A percentile compares a stretch with the other conserved stretches of the same genome.
Conservation (phyloP, 2,113 vertebrate species). For the Chlorodrepanis virens region DNA sequence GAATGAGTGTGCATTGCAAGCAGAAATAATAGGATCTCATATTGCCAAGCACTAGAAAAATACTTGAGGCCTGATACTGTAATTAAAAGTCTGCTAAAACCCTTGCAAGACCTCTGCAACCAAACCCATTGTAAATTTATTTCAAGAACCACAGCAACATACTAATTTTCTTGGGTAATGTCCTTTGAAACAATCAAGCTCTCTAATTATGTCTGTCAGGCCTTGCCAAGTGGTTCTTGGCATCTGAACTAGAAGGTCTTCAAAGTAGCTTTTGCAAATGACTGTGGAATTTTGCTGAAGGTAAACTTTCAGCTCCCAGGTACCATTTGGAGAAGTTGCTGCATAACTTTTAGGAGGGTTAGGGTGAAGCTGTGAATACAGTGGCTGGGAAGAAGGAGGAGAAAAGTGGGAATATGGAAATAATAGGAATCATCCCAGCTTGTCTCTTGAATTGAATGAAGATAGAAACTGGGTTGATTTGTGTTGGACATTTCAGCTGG, state of each 20-base stretch:
- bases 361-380: not conserved
- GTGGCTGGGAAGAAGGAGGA: not conserved
- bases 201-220: constrained; percentile 22
- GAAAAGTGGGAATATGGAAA: not conserved
- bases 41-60: constrained; percentile 40
- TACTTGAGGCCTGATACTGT: not conserved
- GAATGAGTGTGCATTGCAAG: not conserved
- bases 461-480: not conserved
- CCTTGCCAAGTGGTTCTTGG: constrained; percentile 5
- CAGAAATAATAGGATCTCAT: constrained; percentile 5
- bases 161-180: constrained; percentile 28
- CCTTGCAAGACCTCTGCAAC: constrained; percentile 27
- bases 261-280: not conserved
- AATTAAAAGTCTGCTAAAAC: constrained; percentile 41
- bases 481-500: not conserved
- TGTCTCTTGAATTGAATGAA: not conserved
- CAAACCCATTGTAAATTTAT: constrained; percentile 13
- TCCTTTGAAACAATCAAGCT: constrained; percentile 20
- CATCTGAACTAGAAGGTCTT: not conserved
- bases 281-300: not conserved
- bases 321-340: not conserved
- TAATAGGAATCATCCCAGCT: not conserved
- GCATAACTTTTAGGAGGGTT: not conserved
- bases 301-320: not conserved
- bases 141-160: not conserved